These are phyloP conservation scores for Acronicta psi DNA, from an alignment of 2,888 invertebrate species.

Conservation along the genomic window DNA sequence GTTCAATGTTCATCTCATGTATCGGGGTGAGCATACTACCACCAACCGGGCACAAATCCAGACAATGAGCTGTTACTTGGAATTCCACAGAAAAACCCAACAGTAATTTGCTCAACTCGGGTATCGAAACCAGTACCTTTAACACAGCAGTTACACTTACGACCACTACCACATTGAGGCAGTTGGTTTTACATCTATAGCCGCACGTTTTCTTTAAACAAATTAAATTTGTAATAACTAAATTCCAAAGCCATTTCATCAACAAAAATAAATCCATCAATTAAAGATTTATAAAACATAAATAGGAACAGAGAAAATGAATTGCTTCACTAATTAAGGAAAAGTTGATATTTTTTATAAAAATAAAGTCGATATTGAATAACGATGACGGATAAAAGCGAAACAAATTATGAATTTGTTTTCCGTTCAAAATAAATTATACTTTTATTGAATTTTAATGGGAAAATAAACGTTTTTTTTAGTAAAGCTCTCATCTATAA, in stretches of 20 bases:
- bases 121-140: no score
- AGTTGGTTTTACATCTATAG: no score
- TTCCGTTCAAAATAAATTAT: slow-evolving; percentile 24
- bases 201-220: neutral
- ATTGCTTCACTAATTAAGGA: slow-evolving; percentile 37
- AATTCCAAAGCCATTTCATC: neutral
- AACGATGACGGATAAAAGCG: slow-evolving; percentile 10
- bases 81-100: no score
- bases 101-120: no score
- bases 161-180: no score
- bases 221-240: neutral
- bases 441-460: neutral
- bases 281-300: slow-evolving; percentile 7
- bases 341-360: slow-evolving; percentile 20
- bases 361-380: slow-evolving; percentile 32
- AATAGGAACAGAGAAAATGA: slow-evolving; percentile 7
- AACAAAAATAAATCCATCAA: slow-evolving; percentile 8
- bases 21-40: no score
- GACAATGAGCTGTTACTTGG: no score
- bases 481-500: neutral
- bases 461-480: neutral
- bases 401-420: slow-evolving; percentile 42
- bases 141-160: no score
- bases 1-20: no score
- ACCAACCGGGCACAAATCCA: no score